These are phyloP conservation scores for Pelochelys cantorii DNA, from an alignment of 2,797 vertebrate species.

Conservation along the genomic window DNA sequence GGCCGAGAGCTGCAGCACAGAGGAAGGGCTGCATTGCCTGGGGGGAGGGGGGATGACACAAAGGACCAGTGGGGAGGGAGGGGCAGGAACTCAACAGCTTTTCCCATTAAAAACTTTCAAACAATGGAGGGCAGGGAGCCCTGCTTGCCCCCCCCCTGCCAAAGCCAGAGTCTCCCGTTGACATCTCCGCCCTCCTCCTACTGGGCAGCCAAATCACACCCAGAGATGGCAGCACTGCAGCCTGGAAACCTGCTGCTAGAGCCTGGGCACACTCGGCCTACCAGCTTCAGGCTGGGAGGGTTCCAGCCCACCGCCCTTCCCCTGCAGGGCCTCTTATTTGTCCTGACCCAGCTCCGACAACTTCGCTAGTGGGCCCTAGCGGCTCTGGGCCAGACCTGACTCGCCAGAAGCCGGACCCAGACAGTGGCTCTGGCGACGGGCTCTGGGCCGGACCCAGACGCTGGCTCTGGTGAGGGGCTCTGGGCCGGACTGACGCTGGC, in stretches of 20 bases:
- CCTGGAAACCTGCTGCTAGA: background rate
- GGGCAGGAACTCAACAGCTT: background rate
- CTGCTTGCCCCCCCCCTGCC: background rate
- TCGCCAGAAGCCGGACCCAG: no score
- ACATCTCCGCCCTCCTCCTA: background rate
- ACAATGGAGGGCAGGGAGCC: background rate
- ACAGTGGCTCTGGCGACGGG: no score
- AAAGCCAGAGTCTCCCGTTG: background rate
- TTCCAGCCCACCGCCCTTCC: no score
- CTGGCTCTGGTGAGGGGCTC: no score
- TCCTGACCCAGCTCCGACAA: background rate
- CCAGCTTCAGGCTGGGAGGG: background rate
- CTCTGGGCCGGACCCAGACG: no score
- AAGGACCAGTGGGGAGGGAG: background rate
- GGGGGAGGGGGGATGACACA: background rate
- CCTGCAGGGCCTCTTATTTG: background rate
- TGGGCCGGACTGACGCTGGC: no score
- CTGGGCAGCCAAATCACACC: background rate
- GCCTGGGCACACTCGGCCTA: background rate
- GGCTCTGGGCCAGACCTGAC: background rate
- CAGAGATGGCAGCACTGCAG: background rate
- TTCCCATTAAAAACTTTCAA: slow-evolving; percentile 4
- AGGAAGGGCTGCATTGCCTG: slow-evolving; percentile 41
- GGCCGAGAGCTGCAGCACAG: slow-evolving; percentile 57
- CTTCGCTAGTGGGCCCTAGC: background rate